Conservation (phyloP, 2,797 vertebrate genomes). For the Amniataba percoides region DNA sequence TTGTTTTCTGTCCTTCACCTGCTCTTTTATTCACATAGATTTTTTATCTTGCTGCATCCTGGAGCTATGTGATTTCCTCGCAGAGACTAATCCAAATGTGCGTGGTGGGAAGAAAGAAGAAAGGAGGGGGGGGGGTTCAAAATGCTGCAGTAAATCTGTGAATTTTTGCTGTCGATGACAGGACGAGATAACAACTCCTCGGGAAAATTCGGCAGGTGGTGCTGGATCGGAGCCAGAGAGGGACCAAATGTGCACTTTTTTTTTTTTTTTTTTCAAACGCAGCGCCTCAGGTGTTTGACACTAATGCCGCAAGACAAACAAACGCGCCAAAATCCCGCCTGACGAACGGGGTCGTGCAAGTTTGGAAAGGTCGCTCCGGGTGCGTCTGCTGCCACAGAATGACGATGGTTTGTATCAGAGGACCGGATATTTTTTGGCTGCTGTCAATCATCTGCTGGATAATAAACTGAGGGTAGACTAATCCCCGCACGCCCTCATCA, state of each 20-base stretch:
- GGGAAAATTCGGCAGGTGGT: slow-evolving; percentile 44
- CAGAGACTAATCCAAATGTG: background rate
- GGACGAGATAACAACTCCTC: slow-evolving; percentile 23
- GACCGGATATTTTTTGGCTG: background rate
- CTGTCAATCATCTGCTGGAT: slow-evolving; percentile 14
- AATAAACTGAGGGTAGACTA: background rate
- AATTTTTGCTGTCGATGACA: background rate
- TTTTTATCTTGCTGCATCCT: background rate
- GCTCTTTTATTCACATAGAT: background rate
- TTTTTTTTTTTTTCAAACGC: slow-evolving; percentile 12
- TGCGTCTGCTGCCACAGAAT: slow-evolving; percentile 4
- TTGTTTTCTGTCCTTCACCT: slow-evolving; percentile 4
- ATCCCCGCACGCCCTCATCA: slow-evolving; percentile 4
- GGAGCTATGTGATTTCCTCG: background rate
- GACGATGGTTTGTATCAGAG: background rate
- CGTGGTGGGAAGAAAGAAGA: background rate
- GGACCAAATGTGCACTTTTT: slow-evolving; percentile 25
- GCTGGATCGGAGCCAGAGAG: slow-evolving; percentile 32
- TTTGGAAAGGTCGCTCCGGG: slow-evolving; percentile 22
- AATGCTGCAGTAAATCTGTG: slow-evolving; percentile 10
- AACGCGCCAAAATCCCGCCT: slow-evolving; percentile 14
- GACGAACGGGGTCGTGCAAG: slow-evolving; percentile 20
- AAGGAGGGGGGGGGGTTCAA: too few species aligned
- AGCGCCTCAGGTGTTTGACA: slow-evolving; percentile 49
- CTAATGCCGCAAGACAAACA: slow-evolving; percentile 37